phyloP scores from a whole-genome alignment of 2,888 invertebrate genomes.

The Mythimna lalbum region DNA sequence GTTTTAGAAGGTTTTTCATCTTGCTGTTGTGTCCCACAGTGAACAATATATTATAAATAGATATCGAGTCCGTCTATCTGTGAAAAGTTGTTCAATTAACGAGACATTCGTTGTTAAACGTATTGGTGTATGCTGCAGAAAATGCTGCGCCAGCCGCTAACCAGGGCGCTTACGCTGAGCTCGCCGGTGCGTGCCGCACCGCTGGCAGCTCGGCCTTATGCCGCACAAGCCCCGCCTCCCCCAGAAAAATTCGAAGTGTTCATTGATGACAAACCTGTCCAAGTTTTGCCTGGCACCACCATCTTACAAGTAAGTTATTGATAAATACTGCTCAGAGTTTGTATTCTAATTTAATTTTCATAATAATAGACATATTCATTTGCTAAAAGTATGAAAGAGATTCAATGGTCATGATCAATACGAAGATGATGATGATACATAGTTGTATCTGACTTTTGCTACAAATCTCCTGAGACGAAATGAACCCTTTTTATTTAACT shows the following conservation, averaged over 20 bases:
- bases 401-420: background rate
- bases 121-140: constrained; percentile 79
- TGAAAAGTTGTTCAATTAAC: constrained; percentile 31
- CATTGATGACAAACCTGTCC: constrained; percentile 98
- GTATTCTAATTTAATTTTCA: background rate
- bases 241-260: constrained; percentile 98
- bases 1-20: constrained; percentile 33
- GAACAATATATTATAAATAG: constrained; percentile 7
- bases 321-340: background rate
- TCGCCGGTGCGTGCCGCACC: constrained; percentile 83
- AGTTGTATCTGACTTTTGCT: background rate
- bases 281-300: constrained; percentile 98
- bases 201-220: constrained; percentile 85
- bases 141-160: constrained; percentile 95
- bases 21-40: background rate
- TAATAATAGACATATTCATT: background rate
- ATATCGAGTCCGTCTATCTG: constrained; percentile 3
- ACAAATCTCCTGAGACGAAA: background rate
- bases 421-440: no score
- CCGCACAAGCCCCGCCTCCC: constrained; percentile 87
- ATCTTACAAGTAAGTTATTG: constrained; percentile 95
- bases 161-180: constrained; percentile 91
- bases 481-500: no score
- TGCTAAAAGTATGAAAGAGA: background rate
- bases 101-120: constrained; percentile 59